Base-by-base conservation (phyloP, 2,888 invertebrate genomes). In the Tachina grossa region DNA sequence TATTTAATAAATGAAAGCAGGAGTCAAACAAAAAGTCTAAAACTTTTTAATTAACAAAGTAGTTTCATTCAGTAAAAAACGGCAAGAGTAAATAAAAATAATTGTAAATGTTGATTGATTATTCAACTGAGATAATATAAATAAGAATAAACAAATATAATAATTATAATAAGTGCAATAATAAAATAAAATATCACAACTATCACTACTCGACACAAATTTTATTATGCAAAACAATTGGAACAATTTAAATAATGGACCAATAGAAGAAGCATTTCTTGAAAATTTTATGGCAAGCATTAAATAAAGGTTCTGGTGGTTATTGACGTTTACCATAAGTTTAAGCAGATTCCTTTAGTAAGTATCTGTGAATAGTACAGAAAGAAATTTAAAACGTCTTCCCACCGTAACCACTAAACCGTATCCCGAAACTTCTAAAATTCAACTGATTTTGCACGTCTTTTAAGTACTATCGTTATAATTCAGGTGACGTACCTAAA, bases 11-110 rank as follows among this genome's bases (percentile, higher is more conserved):
- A 14, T 16, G 16, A 66, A 74, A 49, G 74, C 72, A 66, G 80
- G 80, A 49, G 74, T 66, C 41, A 66, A 59, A 57, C 22, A 57
- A 72, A 11, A 66, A 65, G 41, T 66, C 66, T 57, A 41, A 45
- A 41, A 41, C 49, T 14, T 72, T 65, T 65, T 63, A 79, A 49
- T 41, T 45, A 76, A 88, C 83, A 65, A 85, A 31, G 31, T 87
- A 88, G 87, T 89, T 87, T 89, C 89, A 89, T 89, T 90, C 90
- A 87, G 47, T 39, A 75, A 76, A 76, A 22, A n/a, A 31, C 31
- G 31, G 31, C 5, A 65, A 76, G 19, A 61, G 16, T 11, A 65
- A 63, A 57, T 61, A 4, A 8, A 53, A 47, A 55, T 47, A 22
- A 55, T 41, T 68, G 65, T 69, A 57, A 71, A 49, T 68, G 78